These are phyloP conservation scores for Apogon talboti DNA, from an alignment of 2,797 vertebrate genomes.

Conservation along the genomic window DNA sequence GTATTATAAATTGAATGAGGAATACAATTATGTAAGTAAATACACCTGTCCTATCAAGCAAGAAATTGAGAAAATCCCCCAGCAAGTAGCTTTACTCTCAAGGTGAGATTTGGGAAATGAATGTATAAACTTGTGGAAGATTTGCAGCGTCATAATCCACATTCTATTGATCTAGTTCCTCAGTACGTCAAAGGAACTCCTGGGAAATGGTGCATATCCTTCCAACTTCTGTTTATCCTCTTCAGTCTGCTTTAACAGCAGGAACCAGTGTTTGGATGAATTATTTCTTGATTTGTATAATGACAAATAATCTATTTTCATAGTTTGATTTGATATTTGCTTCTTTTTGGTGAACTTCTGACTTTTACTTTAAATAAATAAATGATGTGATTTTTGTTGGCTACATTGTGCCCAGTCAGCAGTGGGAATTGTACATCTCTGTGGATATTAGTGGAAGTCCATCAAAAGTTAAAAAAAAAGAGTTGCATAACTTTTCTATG, in stretches of 20 bases:
- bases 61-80: constrained; percentile 84
- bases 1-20: constrained; percentile 82
- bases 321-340: not conserved
- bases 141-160: constrained; percentile 76
- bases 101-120: constrained; percentile 78
- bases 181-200: constrained; percentile 57
- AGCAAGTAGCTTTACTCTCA: constrained; percentile 75
- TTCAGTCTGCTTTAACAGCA: constrained; percentile 20
- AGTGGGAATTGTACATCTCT: too few species aligned
- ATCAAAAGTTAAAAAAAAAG: too few species aligned
- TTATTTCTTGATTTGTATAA: constrained; percentile 1
- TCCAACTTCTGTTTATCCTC: constrained; percentile 50
- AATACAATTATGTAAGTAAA: constrained; percentile 87
- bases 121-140: constrained; percentile 71
- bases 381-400: not conserved
- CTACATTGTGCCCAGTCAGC: too few species aligned
- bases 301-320: not conserved
- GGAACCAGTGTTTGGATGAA: constrained; percentile 1
- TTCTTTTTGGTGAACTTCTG: constrained; percentile 3
- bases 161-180: constrained; percentile 70
- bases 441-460: too few species aligned
- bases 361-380: constrained; percentile 23
- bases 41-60: constrained; percentile 85
- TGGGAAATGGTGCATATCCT: constrained; percentile 46
- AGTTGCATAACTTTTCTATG: too few species aligned